These are phyloP conservation scores for Aptenodytes forsteri DNA, from an alignment of 2,113 vertebrate species.

Conservation along the genomic window DNA sequence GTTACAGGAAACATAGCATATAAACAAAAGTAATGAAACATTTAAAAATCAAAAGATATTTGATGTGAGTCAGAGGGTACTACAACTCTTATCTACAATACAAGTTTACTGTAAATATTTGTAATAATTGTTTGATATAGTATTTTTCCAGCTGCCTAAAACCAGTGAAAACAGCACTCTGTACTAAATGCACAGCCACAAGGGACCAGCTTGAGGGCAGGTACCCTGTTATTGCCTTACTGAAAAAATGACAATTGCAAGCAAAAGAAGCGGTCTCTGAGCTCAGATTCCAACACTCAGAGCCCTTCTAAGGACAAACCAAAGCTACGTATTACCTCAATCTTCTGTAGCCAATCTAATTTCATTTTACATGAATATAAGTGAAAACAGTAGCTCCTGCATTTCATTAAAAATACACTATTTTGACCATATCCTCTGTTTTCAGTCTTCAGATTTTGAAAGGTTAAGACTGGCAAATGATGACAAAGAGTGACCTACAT, in stretches of 20 bases:
- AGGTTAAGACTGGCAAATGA: neutral
- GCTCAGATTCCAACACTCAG: neutral
- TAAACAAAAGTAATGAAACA: neutral
- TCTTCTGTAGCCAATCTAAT: slow-evolving; percentile 19
- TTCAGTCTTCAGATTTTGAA: neutral
- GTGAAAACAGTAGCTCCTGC: neutral
- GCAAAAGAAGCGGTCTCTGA: neutral
- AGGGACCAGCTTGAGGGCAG: slow-evolving; percentile 32
- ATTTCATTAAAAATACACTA: neutral
- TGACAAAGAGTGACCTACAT: neutral
- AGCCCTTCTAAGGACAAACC: neutral
- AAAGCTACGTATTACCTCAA: neutral
- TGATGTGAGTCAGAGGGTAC: neutral
- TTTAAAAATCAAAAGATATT: neutral
- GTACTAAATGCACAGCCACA: slow-evolving; percentile 47
- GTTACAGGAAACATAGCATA: neutral
- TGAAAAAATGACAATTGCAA: slow-evolving; percentile 24
- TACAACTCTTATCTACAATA: slow-evolving; percentile 14
- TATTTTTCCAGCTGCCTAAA: slow-evolving; percentile 44
- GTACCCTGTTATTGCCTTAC: slow-evolving; percentile 19
- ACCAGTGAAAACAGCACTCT: slow-evolving; percentile 50
- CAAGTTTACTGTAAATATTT: neutral
- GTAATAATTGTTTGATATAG: neutral
- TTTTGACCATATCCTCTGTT: neutral
- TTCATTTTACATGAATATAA: neutral